phyloP scores from a whole-genome alignment of 2,797 vertebrate species.

The Salarias fasciatus region DNA sequence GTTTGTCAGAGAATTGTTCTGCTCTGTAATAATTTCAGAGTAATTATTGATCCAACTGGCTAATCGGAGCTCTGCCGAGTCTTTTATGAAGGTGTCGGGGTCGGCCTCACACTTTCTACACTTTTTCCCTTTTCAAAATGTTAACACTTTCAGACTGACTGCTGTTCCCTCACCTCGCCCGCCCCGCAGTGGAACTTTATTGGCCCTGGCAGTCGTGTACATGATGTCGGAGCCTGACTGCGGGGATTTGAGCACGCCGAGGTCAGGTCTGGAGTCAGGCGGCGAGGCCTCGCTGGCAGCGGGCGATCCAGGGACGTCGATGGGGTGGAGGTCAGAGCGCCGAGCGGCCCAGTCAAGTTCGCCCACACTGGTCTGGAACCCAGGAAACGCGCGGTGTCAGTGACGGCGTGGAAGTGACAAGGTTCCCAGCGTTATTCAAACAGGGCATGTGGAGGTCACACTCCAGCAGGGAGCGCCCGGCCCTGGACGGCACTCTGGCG shows the following conservation, averaged over 20 bases:
- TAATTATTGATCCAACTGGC: constrained; percentile 17
- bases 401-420: too few species aligned
- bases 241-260: constrained; percentile 1
- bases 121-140: not conserved
- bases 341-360: too few species aligned
- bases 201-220: constrained; percentile 1
- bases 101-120: too few species aligned
- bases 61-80: constrained; percentile 3
- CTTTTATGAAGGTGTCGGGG: not conserved
- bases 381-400: too few species aligned
- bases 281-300: constrained; percentile 5
- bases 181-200: not conserved
- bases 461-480: too few species aligned
- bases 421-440: too few species aligned
- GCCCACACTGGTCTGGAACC: too few species aligned
- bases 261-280: constrained; percentile 1
- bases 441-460: too few species aligned
- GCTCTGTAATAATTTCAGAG: constrained; percentile 1
- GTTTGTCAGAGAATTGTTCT: not conserved
- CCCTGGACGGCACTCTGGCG: too few species aligned
- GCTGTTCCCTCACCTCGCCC: too few species aligned
- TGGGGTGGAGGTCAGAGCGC: too few species aligned
- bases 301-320: not conserved
- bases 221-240: not conserved
- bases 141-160: not conserved